Conservation (phyloP, 1,140 invertebrate genomes). For the Bombus confusus region DNA sequence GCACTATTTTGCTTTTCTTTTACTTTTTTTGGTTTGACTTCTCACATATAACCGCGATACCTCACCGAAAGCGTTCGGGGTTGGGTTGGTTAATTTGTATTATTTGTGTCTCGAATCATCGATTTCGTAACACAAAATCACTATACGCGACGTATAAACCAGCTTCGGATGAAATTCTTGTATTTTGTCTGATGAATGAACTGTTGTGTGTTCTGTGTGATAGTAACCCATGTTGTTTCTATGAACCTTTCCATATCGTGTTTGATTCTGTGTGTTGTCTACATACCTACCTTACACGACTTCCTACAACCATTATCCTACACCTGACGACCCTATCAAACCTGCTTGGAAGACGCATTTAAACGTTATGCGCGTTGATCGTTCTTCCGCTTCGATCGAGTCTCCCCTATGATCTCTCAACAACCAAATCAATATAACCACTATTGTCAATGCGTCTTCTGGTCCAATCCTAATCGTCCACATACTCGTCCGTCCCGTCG, state of each 20-base stretch:
- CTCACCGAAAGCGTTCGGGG: no score
- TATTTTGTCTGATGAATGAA: constrained; percentile 7
- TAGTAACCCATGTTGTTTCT: background rate
- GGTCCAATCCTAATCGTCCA: constrained; percentile 23
- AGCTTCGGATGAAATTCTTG: background rate
- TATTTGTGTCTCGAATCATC: background rate
- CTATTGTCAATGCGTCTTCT: constrained; percentile 11
- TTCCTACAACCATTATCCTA: constrained; percentile 15
- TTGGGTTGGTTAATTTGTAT: background rate
- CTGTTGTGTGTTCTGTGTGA: constrained; percentile 35
- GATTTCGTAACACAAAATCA: background rate
- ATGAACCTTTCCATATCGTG: background rate
- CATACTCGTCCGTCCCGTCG: constrained; percentile 35
- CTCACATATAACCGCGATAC: constrained; percentile 4
- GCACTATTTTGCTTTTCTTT: constrained; percentile 37
- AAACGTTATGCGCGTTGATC: background rate
- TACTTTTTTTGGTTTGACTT: constrained; percentile 64
- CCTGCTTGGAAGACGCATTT: background rate
- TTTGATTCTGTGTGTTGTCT: constrained; percentile 12
- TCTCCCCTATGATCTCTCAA: background rate
- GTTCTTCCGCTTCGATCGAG: background rate
- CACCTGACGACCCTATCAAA: constrained; percentile 3
- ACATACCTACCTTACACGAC: constrained; percentile 44
- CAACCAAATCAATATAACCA: background rate
- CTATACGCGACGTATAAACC: background rate